phyloP scores from a whole-genome alignment of 2,113 vertebrate species.

The Chlorodrepanis virens region DNA sequence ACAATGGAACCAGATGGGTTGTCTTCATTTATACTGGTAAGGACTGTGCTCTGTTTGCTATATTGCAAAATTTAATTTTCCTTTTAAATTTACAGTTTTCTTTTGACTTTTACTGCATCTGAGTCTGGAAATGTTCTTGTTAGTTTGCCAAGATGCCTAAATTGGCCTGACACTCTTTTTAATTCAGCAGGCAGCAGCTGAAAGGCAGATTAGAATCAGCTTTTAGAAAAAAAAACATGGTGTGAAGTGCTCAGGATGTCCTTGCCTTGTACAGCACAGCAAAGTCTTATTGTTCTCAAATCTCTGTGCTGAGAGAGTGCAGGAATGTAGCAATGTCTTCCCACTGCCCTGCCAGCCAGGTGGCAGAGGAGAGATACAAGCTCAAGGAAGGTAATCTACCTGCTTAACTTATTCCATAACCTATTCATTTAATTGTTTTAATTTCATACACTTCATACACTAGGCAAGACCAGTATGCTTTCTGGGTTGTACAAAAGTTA shows the following conservation, averaged over 20 bases:
- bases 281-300: not conserved
- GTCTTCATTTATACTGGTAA: not conserved
- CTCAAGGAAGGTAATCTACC: not conserved
- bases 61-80: not conserved
- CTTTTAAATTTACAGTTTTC: not conserved
- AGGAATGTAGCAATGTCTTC: not conserved
- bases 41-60: not conserved
- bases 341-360: not conserved
- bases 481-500: not conserved
- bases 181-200: not conserved
- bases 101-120: not conserved
- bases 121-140: not conserved
- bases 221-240: not conserved
- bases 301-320: not conserved
- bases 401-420: not conserved
- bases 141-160: not conserved
- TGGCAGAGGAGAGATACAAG: not conserved
- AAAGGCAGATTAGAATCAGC: not conserved
- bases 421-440: not conserved
- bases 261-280: not conserved
- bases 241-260: not conserved
- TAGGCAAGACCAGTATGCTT: not conserved
- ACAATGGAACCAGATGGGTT: not conserved
- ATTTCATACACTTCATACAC: rapidly evolving
- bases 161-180: not conserved